Base-by-base conservation (phyloP, 2,113 vertebrate genomes). In the Leptobrachium leishanense region DNA sequence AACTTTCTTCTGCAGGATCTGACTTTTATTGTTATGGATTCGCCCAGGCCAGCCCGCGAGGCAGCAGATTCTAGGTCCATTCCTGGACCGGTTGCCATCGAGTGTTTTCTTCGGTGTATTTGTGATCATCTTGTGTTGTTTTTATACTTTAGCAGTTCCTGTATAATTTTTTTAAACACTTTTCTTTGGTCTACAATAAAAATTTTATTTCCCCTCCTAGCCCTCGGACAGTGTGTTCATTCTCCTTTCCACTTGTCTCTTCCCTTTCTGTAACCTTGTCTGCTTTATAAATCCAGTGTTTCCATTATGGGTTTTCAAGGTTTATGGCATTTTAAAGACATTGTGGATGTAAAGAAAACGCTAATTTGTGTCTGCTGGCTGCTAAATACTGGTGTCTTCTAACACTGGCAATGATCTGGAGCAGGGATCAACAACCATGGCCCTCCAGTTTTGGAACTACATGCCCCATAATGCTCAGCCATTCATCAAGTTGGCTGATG, bases 141-240 rank as follows among this genome's bases (percentile, higher is more conserved):
- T 80, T 80, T 80, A 80, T 79, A 79, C 63, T 39, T 43, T 80
- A 80, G 77, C 1, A 11, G 42, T 12, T 76, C 39, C 20, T 31
- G 20, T 31, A 31, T 31, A 31, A 31, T 31, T 31, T 68, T 43
- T 9, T 50, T 50, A 50, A 31, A 31, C 20, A 31, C 20, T 50
- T 46, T n/a, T n/a, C 43, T 42, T 3, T 54, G 43, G 70, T 53
- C 15, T 1, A 74, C 64, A 80, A 80, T 80, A 80, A 80, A 80
- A 80, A 68, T 73, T 73, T 74, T 80, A 80, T 74, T 80, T 67
- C 41, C 42, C 64, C 64, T n/a, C 65, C 65, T 50, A 4, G 8
- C 46, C 46, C 8, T 50, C 46, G 20, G 20, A 31, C 20, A 31
- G 20, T 31, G 1, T 62, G 6, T 62, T 8, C 57, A n/a, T 62